These are phyloP conservation scores for Otus scops DNA, from an alignment of 2,797 vertebrate species.

Conservation along the genomic window DNA sequence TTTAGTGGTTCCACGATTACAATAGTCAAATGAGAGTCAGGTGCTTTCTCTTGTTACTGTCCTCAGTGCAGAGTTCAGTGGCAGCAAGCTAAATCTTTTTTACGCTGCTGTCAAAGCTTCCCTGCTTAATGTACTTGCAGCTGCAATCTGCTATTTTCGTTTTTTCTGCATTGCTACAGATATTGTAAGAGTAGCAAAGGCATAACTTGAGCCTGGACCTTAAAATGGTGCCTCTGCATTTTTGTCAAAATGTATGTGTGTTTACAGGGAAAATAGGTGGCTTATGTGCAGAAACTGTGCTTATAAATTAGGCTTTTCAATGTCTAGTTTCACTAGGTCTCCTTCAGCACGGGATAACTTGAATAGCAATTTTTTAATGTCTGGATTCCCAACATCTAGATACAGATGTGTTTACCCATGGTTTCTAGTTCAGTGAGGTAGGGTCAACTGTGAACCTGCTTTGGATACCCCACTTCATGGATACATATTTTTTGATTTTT, in stretches of 20 bases:
- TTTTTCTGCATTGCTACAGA: background rate
- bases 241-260: background rate
- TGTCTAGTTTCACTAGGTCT: background rate
- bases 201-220: background rate
- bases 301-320: background rate
- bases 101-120: background rate
- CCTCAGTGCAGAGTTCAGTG: background rate
- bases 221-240: background rate
- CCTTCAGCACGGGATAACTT: background rate
- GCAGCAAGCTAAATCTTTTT: background rate
- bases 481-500: background rate
- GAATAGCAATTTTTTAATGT: background rate
- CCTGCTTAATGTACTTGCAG: background rate
- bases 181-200: background rate
- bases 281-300: background rate
- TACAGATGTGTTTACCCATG: background rate
- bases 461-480: background rate
- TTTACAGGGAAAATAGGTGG: background rate
- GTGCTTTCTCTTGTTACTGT: constrained; percentile 16
- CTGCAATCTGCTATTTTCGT: background rate
- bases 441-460: background rate
- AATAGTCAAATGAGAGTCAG: constrained; percentile 35
- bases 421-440: background rate
- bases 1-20: constrained; percentile 1
- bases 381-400: background rate